Evolutionary conservation across 2,888 invertebrate genomes (phyloP).

Genomic region (Plutella xylostella): DNA sequence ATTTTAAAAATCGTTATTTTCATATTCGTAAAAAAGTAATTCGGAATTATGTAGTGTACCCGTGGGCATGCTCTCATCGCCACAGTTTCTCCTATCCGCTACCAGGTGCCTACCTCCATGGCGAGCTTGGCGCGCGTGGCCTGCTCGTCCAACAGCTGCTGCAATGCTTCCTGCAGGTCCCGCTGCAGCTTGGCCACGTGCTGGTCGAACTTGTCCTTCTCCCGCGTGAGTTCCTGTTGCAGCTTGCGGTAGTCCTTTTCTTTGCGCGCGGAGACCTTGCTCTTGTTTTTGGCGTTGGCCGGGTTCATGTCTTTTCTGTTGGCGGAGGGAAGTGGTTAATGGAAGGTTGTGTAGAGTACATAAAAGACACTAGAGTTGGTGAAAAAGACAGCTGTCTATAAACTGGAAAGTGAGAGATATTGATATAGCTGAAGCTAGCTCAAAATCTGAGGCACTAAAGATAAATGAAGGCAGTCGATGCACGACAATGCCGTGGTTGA

Average conservation of each 20-base stretch:
- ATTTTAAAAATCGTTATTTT: no score
- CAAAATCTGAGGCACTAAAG: no score
- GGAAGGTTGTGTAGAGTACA: no score
- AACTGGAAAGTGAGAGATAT: no score
- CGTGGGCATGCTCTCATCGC: background rate
- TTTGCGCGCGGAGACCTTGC: constrained; percentile 85
- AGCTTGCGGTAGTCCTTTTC: constrained; percentile 95
- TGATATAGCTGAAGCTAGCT: no score
- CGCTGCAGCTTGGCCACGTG: constrained; percentile 86
- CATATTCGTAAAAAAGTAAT: no score
- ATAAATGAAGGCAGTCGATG: no score
- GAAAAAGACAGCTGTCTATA: no score
- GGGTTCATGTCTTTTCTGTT: constrained; percentile 72
- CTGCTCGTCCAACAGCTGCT: constrained; percentile 76
- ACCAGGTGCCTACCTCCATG: constrained; percentile 80
- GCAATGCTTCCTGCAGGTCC: constrained; percentile 87
- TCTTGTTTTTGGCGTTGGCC: constrained; percentile 81
- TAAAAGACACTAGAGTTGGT: no score
- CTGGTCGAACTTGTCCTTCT: constrained; percentile 94
- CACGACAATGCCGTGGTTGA: no score
- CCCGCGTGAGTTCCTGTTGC: constrained; percentile 93
- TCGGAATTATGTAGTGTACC: no score
- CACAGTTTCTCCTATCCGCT: background rate
- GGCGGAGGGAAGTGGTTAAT: no score
- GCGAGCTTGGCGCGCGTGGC: constrained; percentile 74